Evolutionary conservation across 2,113 vertebrate genomes (phyloP).

Genomic region (Turdus rufiventris): DNA sequence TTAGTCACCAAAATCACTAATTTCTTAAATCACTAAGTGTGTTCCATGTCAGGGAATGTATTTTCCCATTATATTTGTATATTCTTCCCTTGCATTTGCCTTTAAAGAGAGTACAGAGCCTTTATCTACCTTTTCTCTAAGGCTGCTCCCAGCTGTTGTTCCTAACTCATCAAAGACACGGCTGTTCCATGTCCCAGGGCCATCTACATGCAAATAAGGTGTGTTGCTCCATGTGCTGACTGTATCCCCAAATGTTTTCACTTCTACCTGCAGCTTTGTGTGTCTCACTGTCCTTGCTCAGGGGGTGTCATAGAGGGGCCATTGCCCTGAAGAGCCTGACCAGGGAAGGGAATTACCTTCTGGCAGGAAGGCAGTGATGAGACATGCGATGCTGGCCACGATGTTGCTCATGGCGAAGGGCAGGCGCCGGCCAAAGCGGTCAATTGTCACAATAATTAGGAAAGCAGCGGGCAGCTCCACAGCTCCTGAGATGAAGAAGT

Average conservation of each 20-base stretch:
- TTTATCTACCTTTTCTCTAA: not conserved
- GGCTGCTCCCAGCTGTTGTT: not conserved
- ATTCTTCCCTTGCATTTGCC: not conserved
- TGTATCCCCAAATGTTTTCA: not conserved
- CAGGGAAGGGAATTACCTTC: slow-evolving; percentile 73
- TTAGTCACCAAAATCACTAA: not conserved
- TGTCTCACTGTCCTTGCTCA: not conserved
- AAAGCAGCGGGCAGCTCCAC: slow-evolving; percentile 87
- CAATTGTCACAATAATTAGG: slow-evolving; percentile 87
- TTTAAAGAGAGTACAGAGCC: not conserved
- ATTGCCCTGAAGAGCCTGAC: not conserved
- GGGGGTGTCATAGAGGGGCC: not conserved
- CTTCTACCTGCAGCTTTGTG: not conserved
- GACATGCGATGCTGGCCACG: slow-evolving; percentile 76
- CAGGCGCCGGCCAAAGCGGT: slow-evolving; percentile 83
- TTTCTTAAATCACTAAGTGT: not conserved
- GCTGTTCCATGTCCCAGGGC: not conserved
- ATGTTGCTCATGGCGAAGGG: slow-evolving; percentile 85
- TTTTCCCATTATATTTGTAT: not conserved
- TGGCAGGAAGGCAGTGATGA: slow-evolving; percentile 84
- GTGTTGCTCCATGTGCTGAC: not conserved
- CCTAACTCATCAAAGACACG: not conserved
- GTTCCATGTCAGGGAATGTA: not conserved
- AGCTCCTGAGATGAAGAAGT: slow-evolving; percentile 86
- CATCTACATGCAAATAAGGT: not conserved